Evolutionary conservation across 1,140 invertebrate species (phyloP).

Genomic region (Penaeus vannamei): DNA sequence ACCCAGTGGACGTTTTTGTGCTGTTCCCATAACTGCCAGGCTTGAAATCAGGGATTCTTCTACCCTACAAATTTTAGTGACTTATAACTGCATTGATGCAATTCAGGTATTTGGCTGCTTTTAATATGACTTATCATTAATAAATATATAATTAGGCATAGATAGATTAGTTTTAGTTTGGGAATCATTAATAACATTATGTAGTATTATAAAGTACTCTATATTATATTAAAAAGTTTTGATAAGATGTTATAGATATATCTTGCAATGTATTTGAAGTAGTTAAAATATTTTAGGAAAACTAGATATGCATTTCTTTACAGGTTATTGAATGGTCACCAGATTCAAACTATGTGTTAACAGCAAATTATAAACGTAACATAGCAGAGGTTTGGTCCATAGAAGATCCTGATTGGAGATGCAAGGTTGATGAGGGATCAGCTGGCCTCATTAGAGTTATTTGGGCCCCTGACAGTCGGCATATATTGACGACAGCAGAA

Average conservation of each 20-base stretch:
- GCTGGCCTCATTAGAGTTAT: conserved; percentile 71
- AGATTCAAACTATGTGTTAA: conserved; percentile 73
- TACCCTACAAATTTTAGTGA: conserved; percentile 43
- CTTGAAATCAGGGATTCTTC: conserved; percentile 49
- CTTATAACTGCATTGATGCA: conserved; percentile 54
- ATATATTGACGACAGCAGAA: conserved; percentile 74
- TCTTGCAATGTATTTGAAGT: not conserved
- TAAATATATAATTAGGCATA: not conserved
- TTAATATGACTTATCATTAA: not conserved
- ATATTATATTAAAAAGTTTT: too few species aligned
- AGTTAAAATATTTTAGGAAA: too few species aligned
- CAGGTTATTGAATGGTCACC: conserved; percentile 72
- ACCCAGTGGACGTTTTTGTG: conserved; percentile 54
- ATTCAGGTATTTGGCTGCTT: conserved; percentile 48
- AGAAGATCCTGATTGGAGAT: conserved; percentile 74
- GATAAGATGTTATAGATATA: not conserved
- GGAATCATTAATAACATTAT: too few species aligned
- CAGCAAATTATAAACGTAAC: conserved; percentile 73
- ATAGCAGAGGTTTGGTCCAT: conserved; percentile 73
- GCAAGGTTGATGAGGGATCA: conserved; percentile 75
- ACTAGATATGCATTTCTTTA: too few species aligned
- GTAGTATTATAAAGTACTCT: too few species aligned
- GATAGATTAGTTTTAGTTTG: not conserved
- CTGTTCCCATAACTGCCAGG: conserved; percentile 51
- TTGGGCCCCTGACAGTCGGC: conserved; percentile 74